Percentiles rank a stretch among this genome's conserved stretches.
Evolutionary conservation across 2,888 invertebrate genomes (phyloP).

Genomic region (Eubasilissa splendida): DNA sequence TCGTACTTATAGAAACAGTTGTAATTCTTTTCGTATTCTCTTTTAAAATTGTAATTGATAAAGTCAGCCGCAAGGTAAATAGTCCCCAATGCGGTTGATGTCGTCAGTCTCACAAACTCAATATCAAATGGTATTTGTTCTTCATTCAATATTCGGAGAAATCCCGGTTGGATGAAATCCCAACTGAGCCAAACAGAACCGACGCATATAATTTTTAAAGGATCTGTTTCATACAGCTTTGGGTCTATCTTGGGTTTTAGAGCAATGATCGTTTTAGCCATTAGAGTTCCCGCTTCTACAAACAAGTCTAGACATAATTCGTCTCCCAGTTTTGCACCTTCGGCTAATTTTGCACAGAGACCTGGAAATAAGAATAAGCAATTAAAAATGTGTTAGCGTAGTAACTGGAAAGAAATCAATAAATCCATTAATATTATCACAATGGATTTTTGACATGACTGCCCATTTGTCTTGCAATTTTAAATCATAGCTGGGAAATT

Average conservation of each 20-base stretch:
- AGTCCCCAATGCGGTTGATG: conserved; percentile 88
- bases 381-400: background rate
- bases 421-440: too few relatives aligned
- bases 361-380: conserved; percentile 65
- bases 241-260: conserved; percentile 75
- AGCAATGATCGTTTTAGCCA: conserved; percentile 80
- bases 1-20: conserved; percentile 76
- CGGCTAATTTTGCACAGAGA: conserved; percentile 81
- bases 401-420: background rate
- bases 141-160: conserved; percentile 72
- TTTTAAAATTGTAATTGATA: conserved; percentile 75
- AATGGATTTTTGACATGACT: too few relatives aligned
- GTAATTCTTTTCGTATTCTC: conserved; percentile 81
- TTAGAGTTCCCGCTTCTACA: conserved; percentile 76
- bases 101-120: conserved; percentile 79
- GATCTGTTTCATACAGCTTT: conserved; percentile 65
- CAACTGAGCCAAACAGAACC: conserved; percentile 98
- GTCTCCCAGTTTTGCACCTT: conserved; percentile 81
- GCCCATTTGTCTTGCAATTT: too few relatives aligned
- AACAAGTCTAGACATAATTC: conserved; percentile 81
- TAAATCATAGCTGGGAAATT: too few relatives aligned
- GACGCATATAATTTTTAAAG: conserved; percentile 87
- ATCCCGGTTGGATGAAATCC: conserved; percentile 83
- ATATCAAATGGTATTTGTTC: conserved; percentile 69
- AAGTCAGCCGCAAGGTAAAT: conserved; percentile 87